phyloP scores from a whole-genome alignment of 2,888 invertebrate genomes.

The Nemotelus pantherinus region DNA sequence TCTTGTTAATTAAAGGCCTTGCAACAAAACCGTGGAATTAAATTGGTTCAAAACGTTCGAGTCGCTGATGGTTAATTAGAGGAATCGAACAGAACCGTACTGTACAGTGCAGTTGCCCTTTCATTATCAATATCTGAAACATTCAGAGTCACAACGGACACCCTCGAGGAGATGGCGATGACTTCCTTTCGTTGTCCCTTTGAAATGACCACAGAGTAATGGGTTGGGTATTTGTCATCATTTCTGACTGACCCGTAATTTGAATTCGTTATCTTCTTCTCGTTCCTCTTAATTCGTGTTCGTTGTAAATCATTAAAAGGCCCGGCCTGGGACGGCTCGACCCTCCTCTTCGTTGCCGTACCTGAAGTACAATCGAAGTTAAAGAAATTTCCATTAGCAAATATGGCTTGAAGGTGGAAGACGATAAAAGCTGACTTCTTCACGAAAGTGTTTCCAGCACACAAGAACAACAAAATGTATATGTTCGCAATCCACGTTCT shows the following conservation, averaged over 20 bases:
- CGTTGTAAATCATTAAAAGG: constrained; percentile 39
- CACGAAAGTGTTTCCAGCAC: constrained; percentile 7
- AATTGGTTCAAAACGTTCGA: constrained; percentile 24
- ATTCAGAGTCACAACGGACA: not conserved
- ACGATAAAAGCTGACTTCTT: constrained; percentile 6
- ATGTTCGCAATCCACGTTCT: too few relatives aligned
- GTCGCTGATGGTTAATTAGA: constrained; percentile 32
- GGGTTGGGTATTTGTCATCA: constrained; percentile 37
- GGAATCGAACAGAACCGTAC: constrained; percentile 15
- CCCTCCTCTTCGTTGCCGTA: constrained; percentile 33
- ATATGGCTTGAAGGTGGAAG: constrained; percentile 16
- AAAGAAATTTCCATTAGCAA: constrained; percentile 1
- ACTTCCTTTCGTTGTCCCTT: constrained; percentile 22
- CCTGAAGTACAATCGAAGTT: not conserved
- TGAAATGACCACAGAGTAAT: constrained; percentile 4
- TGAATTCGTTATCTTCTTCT: constrained; percentile 41
- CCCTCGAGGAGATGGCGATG: not conserved
- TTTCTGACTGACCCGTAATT: constrained; percentile 42
- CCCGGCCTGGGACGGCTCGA: not conserved
- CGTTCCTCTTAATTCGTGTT: constrained; percentile 40
- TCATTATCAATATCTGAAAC: constrained; percentile 29
- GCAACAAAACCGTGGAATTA: constrained; percentile 39
- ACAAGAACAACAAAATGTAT: too few relatives aligned
- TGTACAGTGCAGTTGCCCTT: not conserved
- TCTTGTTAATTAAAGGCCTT: constrained; percentile 36